Evolutionary conservation across 2,888 invertebrate species (phyloP).

Genomic region (Chromoteleia sp.): DNA sequence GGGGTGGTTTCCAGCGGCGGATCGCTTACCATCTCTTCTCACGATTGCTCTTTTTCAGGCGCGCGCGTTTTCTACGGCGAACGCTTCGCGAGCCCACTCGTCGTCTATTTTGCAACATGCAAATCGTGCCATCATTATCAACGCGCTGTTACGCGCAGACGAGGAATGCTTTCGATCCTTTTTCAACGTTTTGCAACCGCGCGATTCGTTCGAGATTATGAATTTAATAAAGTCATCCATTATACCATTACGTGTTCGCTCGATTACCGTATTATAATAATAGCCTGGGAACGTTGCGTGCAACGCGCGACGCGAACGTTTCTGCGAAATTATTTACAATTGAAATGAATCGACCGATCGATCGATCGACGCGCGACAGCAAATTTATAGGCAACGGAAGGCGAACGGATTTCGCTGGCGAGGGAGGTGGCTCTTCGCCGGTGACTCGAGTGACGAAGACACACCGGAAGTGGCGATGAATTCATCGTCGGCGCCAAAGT

Average conservation of each 20-base stretch:
- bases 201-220: conserved; percentile 28
- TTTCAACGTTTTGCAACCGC: conserved; percentile 6
- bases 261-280: conserved; percentile 18
- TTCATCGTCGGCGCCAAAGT: too few species aligned
- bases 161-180: conserved; percentile 45
- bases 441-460: conserved; percentile 72
- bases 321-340: conserved; percentile 55
- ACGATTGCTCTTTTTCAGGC: conserved; percentile 58
- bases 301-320: conserved; percentile 10
- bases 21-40: conserved; percentile 76
- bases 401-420: conserved; percentile 35
- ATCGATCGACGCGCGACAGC: conserved; percentile 43
- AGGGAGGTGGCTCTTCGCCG: not conserved
- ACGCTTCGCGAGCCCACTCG: conserved; percentile 50
- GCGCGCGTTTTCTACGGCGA: conserved; percentile 51
- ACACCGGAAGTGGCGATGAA: conserved; percentile 82
- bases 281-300: conserved; percentile 24
- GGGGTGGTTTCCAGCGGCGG: conserved; percentile 72
- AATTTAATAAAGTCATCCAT: conserved; percentile 43
- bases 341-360: conserved; percentile 36
- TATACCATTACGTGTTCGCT: conserved; percentile 3
- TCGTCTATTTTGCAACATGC: conserved; percentile 51
- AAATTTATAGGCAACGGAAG: conserved; percentile 51
- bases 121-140: conserved; percentile 47
- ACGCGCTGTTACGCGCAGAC: conserved; percentile 32